Base-by-base conservation (phyloP, 2,888 invertebrate genomes). In the Helicoverpa assulta region DNA sequence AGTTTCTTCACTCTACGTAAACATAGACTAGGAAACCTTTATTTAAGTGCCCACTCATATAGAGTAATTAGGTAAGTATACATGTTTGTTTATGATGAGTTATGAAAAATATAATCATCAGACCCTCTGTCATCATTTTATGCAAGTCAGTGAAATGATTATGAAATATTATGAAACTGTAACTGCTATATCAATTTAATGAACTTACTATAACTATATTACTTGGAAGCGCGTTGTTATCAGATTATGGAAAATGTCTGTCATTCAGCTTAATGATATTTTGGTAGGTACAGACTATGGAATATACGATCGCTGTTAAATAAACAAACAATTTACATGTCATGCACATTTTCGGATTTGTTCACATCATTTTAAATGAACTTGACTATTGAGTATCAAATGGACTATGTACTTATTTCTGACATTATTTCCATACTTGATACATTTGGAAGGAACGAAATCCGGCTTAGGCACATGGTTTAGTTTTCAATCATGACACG, bases 301-400 rank as follows among this genome's bases (percentile, higher is more conserved):
- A 47, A n/a, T 47, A 47, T 47, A n/a, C n/a, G 47, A 47, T n/a
- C 6, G n/a, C 47, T 16, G 47, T n/a, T n/a, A 47, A 47, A 47
- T 47, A n/a, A n/a, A 47, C 47, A 47, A 47, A 47, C n/a, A 47
- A 47, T 47, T 47, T n/a, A 47, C 16, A 47, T 47, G 47, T 47
- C 47, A 47, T n/a, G 16, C 47, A 47, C 5, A 47, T n/a, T 16
- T 16, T 47, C 2, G 40, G 40, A 40, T 40, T 40, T 40, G 12
- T 33, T 33, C 33, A 33, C 10, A 40, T 33, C 7, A 33, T 33
- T 8, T 33, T 6, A 40, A 40, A 14, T 40, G 40, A 12, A 40
- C 14, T 40, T 2, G 10, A 40, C 40, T 40, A 14, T 12, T 12
- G 12, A 2, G 14, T 14, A 40, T 40, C 40, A 40, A 40, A 40